Conservation (phyloP, 1,140 invertebrate species). For the Melanaphis sacchari region DNA sequence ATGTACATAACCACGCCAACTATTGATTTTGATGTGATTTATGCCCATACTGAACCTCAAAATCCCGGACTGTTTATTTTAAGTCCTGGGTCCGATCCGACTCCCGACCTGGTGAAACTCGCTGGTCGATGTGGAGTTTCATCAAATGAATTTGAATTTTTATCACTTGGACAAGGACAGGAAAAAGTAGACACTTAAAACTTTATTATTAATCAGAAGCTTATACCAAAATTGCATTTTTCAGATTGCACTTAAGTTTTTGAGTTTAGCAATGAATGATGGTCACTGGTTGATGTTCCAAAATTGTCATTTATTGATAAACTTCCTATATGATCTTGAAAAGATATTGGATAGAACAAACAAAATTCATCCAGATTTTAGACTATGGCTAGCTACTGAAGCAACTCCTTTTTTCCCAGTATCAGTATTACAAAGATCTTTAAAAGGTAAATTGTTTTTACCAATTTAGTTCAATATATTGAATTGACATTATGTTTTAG, state of each 20-base stretch:
- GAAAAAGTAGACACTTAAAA: slow-evolving; percentile 70
- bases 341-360: slow-evolving; percentile 80
- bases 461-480: neutral
- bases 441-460: slow-evolving; percentile 73
- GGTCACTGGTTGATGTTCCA: slow-evolving; percentile 91
- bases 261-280: slow-evolving; percentile 76
- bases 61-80: slow-evolving; percentile 88
- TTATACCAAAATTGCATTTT: slow-evolving; percentile 27
- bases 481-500: slow-evolving; percentile 63
- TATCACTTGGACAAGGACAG: slow-evolving; percentile 89
- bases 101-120: slow-evolving; percentile 85
- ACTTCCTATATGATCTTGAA: slow-evolving; percentile 81
- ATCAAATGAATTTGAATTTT: slow-evolving; percentile 77
- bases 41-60: slow-evolving; percentile 77
- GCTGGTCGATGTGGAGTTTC: slow-evolving; percentile 72
- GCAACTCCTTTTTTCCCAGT: slow-evolving; percentile 85
- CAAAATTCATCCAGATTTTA: slow-evolving; percentile 85
- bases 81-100: slow-evolving; percentile 87
- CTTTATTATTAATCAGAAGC: no score
- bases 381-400: slow-evolving; percentile 92
- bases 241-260: slow-evolving; percentile 74
- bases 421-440: slow-evolving; percentile 82
- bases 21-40: slow-evolving; percentile 78
- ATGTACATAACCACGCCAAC: slow-evolving; percentile 84
- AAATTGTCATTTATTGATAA: slow-evolving; percentile 85